Conservation (phyloP, 2,113 vertebrate genomes). For the Cettia cetti region DNA sequence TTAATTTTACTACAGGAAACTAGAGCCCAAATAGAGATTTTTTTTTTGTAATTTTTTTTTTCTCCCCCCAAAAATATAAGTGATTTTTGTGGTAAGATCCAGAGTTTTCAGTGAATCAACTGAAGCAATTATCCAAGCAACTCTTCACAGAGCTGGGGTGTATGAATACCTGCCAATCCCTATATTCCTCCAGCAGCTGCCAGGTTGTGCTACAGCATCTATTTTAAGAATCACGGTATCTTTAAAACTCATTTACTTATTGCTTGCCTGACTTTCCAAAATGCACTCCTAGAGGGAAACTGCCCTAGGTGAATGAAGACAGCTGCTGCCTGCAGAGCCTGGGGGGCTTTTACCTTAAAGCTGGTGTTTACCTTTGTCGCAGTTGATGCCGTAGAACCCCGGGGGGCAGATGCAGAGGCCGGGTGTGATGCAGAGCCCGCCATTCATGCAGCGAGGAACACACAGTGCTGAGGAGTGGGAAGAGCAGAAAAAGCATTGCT, state of each 20-base stretch:
- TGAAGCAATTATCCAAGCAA: not conserved
- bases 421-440: conserved; percentile 84
- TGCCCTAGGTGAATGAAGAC: not conserved
- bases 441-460: conserved; percentile 81
- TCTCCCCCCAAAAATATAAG: not conserved
- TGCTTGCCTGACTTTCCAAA: not conserved
- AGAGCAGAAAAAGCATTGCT: not conserved
- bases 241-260: not conserved
- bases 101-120: not conserved
- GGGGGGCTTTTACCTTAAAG: fast-evolving
- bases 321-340: fast-evolving
- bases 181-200: not conserved
- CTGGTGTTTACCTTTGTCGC: conserved; percentile 81
- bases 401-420: conserved; percentile 88
- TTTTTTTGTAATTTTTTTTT: not conserved
- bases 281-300: not conserved
- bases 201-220: not conserved
- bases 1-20: not conserved
- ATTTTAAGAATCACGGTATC: not conserved
- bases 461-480: conserved; percentile 74
- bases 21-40: not conserved
- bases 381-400: conserved; percentile 84
- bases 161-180: not conserved
- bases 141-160: not conserved
- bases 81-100: not conserved